These are phyloP conservation scores for Chrysemys picta DNA, from an alignment of 2,113 vertebrate genomes.

Conservation along the genomic window DNA sequence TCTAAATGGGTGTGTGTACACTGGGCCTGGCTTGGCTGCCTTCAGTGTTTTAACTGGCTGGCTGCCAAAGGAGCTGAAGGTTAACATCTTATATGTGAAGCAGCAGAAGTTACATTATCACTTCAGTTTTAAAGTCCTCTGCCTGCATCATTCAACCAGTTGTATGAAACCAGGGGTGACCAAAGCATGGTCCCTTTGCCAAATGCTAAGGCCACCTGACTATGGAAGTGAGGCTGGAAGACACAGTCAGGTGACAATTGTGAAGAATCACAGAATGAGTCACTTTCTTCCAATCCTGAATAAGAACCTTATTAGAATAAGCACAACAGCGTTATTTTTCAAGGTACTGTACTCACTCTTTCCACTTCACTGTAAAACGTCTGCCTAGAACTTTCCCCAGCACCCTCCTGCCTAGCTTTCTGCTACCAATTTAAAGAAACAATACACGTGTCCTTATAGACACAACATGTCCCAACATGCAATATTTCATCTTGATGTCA, in stretches of 20 bases:
- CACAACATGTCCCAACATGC: background rate
- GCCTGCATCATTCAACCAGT: background rate
- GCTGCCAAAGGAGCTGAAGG: constrained; percentile 20
- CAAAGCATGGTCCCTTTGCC: background rate
- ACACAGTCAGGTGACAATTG: background rate
- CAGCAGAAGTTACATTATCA: background rate
- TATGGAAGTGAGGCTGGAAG: background rate
- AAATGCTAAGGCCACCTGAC: constrained; percentile 4
- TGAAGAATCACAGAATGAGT: background rate
- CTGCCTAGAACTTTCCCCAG: background rate
- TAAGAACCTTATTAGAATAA: background rate
- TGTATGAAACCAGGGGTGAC: background rate
- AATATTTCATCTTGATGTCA: background rate
- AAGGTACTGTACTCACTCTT: background rate
- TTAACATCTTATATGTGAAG: background rate
- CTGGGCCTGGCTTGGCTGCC: background rate
- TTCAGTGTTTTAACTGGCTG: background rate
- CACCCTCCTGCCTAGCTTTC: background rate
- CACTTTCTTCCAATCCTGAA: background rate
- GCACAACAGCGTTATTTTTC: background rate
- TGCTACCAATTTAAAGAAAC: background rate
- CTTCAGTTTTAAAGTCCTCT: background rate
- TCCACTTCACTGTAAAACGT: background rate
- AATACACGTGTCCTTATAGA: background rate
- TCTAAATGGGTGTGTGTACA: background rate